Conservation (phyloP, 2,888 invertebrate genomes). For the Lithodes maja region DNA sequence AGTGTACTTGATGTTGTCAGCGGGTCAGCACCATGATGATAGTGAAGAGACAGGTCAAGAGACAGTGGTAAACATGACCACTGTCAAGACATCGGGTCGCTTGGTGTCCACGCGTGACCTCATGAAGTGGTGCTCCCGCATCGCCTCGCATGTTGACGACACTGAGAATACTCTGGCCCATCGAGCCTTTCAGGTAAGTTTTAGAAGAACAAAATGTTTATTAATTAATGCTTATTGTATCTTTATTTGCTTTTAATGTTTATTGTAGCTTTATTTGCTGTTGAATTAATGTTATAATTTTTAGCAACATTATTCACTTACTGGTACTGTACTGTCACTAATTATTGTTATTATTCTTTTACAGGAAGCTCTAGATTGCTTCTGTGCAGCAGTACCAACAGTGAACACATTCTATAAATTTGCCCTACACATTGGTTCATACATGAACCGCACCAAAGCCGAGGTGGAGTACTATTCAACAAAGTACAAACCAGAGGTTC, state of each 20-base stretch:
- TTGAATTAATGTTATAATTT: too few relatives aligned
- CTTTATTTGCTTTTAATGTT: too few relatives aligned
- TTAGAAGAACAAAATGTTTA: conserved; percentile 74
- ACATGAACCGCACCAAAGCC: conserved; percentile 86
- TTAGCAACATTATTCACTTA: too few relatives aligned
- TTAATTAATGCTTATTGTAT: too few relatives aligned
- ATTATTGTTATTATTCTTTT: conserved; percentile 11
- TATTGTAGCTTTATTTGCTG: too few relatives aligned
- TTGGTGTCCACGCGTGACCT: conserved; percentile 82
- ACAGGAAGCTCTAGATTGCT: conserved; percentile 71
- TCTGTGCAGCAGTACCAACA: conserved; percentile 70
- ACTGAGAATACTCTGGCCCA: conserved; percentile 82
- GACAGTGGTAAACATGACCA: conserved; percentile 46
- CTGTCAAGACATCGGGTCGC: conserved; percentile 57
- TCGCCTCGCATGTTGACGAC: conserved; percentile 84
- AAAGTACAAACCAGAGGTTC: conserved; percentile 86
- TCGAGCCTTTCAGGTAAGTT: conserved; percentile 84
- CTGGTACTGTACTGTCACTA: not conserved
- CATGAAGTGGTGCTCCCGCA: conserved; percentile 91
- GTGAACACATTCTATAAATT: conserved; percentile 78
- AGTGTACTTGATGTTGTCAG: conserved; percentile 87
- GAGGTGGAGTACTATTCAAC: conserved; percentile 88
- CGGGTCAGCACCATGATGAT: conserved; percentile 79
- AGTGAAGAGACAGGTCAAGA: conserved; percentile 73
- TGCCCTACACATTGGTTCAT: conserved; percentile 84